Percentiles rank a stretch among this genome's conserved stretches.
phyloP scores from a whole-genome alignment of 1,140 invertebrate genomes.

The Calliphora vicina region DNA sequence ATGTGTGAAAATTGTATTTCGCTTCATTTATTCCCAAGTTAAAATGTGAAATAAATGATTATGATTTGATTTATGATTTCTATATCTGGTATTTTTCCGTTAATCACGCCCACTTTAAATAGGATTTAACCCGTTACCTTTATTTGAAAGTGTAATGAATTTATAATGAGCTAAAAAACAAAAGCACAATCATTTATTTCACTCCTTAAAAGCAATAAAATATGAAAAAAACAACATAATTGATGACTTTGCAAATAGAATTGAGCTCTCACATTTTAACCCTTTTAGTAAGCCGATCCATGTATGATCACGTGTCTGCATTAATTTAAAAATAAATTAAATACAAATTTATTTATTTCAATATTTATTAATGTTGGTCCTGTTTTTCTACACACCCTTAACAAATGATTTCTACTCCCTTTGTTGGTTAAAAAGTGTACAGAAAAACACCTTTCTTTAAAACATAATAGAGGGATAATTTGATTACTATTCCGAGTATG shows the following conservation, averaged over 20 bases:
- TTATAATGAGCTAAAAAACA: slow-evolving; percentile 34
- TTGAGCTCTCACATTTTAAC: background rate
- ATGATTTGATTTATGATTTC: slow-evolving; percentile 9
- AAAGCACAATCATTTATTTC: slow-evolving; percentile 22
- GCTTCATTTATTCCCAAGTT: background rate
- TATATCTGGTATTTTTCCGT: background rate
- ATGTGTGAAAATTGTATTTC: too few relatives aligned
- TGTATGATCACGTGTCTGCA: background rate
- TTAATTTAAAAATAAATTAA: background rate
- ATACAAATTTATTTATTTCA: background rate
- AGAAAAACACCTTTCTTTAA: background rate
- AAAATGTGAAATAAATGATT: background rate
- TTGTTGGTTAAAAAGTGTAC: too few relatives aligned
- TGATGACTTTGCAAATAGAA: slow-evolving; percentile 36
- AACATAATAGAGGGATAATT: background rate
- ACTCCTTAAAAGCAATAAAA: background rate
- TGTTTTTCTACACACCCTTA: background rate
- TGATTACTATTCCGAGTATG: background rate
- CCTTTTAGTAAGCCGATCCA: slow-evolving; percentile 26
- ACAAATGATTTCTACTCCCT: background rate
- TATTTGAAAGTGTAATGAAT: slow-evolving; percentile 38
- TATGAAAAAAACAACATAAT: slow-evolving; percentile 14
- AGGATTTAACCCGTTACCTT: background rate
- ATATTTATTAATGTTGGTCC: background rate
- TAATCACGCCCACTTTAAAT: slow-evolving; percentile 1